Evolutionary conservation across 2,888 invertebrate species (phyloP).

Genomic region (Hemithea aestivaria): DNA sequence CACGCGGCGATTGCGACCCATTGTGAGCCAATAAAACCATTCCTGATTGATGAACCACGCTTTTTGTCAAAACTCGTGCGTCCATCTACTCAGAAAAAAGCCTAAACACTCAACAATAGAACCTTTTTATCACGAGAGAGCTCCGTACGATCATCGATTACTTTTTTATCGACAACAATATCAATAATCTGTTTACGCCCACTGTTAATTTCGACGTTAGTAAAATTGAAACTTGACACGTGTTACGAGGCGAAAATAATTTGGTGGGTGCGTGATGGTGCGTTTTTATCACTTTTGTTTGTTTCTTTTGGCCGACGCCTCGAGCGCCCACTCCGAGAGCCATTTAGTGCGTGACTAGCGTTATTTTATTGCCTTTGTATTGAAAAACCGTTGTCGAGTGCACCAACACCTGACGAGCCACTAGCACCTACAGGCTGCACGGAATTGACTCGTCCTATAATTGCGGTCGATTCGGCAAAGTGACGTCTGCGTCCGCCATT

Average conservation of each 20-base stretch:
- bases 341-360: slow-evolving; percentile 74
- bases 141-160: slow-evolving; percentile 75
- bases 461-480: slow-evolving; percentile 60
- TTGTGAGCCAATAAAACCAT: slow-evolving; percentile 71
- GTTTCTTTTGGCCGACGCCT: slow-evolving; percentile 70
- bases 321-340: slow-evolving; percentile 46
- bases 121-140: slow-evolving; percentile 54
- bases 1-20: slow-evolving; percentile 58
- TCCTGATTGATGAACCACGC: slow-evolving; percentile 72
- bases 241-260: slow-evolving; percentile 76
- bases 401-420: slow-evolving; percentile 54
- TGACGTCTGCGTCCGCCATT: slow-evolving; percentile 43
- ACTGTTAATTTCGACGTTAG: slow-evolving; percentile 76
- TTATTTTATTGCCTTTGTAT: slow-evolving; percentile 73
- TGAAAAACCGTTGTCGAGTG: slow-evolving; percentile 56
- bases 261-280: slow-evolving; percentile 72
- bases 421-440: slow-evolving; percentile 24
- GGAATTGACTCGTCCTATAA: slow-evolving; percentile 50
- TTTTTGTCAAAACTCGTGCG: slow-evolving; percentile 65
- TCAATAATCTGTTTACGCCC: slow-evolving; percentile 78
- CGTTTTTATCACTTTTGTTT: slow-evolving; percentile 69
- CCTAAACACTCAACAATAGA: slow-evolving; percentile 68
- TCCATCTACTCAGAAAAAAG: slow-evolving; percentile 60
- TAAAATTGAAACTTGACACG: slow-evolving; percentile 78
- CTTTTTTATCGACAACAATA: slow-evolving; percentile 75